Conservation (phyloP, 2,888 invertebrate genomes). For the Andrena trimmerana region DNA sequence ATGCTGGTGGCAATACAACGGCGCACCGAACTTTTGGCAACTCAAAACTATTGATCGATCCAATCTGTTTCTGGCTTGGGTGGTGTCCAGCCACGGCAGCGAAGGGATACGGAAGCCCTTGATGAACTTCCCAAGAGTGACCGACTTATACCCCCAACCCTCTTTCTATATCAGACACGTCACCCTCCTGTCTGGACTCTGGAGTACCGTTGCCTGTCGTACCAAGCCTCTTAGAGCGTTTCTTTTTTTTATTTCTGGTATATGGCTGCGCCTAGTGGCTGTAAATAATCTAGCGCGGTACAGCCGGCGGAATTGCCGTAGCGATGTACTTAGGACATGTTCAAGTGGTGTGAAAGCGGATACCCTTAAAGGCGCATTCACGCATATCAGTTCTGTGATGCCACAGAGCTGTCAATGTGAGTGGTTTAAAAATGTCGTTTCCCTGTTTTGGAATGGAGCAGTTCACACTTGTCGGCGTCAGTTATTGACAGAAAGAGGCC, state of each 20-base stretch:
- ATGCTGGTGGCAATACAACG: slow-evolving; percentile 56
- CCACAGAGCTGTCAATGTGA: no score
- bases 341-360: no score
- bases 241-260: background rate
- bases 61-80: slow-evolving; percentile 62
- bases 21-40: slow-evolving; percentile 77
- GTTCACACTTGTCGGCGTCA: no score
- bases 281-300: background rate
- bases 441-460: no score
- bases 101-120: slow-evolving; percentile 48
- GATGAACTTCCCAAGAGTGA: slow-evolving; percentile 63
- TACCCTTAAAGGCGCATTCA: no score
- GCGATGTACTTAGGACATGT: background rate
- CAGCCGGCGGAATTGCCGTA: background rate
- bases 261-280: background rate
- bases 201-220: background rate
- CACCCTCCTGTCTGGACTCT: slow-evolving; percentile 5
- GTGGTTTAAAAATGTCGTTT: no score
- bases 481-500: no score
- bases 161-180: slow-evolving; percentile 44
- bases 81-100: slow-evolving; percentile 63
- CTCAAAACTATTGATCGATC: slow-evolving; percentile 73
- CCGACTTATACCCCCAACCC: slow-evolving; percentile 33
- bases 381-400: no score
- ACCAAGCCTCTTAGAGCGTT: background rate